These are phyloP conservation scores for Actenoides lindsayi DNA, from an alignment of 2,113 vertebrate genomes.

Conservation along the genomic window DNA sequence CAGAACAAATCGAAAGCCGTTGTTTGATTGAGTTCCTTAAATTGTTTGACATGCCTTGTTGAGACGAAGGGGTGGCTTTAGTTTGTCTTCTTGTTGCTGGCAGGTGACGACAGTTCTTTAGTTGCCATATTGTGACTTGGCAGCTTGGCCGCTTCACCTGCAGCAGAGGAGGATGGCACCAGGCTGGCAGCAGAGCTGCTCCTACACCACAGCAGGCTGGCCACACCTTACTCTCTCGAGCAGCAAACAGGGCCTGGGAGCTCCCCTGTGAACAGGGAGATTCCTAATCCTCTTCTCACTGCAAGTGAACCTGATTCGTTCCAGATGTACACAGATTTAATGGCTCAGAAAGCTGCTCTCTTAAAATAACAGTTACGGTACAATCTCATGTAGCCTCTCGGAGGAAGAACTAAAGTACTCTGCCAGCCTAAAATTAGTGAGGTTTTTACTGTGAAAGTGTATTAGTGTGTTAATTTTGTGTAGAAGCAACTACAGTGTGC, in stretches of 20 bases:
- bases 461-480: not conserved
- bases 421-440: not conserved
- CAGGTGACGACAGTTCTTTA: not conserved
- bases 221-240: not conserved
- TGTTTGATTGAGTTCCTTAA: not conserved
- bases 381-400: not conserved
- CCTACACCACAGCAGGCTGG: not conserved
- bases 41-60: not conserved
- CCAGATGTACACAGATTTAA: constrained; percentile 64
- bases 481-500: not conserved
- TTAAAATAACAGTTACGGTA: not conserved
- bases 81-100: not conserved
- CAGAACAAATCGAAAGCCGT: not conserved
- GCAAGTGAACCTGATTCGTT: constrained; percentile 61
- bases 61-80: not conserved
- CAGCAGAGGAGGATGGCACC: not conserved
- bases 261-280: not conserved
- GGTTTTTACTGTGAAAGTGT: not conserved
- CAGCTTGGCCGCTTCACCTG: not conserved
- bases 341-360: constrained; percentile 44
- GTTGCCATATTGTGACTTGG: not conserved
- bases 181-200: not conserved
- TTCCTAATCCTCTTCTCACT: constrained; percentile 55
- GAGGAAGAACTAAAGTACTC: constrained; percentile 30
- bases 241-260: not conserved